Evolutionary conservation across 2,797 vertebrate species (phyloP), one percentile per base, ranked within the genome.

Genomic region (Acanthiza pusilla): DNA sequence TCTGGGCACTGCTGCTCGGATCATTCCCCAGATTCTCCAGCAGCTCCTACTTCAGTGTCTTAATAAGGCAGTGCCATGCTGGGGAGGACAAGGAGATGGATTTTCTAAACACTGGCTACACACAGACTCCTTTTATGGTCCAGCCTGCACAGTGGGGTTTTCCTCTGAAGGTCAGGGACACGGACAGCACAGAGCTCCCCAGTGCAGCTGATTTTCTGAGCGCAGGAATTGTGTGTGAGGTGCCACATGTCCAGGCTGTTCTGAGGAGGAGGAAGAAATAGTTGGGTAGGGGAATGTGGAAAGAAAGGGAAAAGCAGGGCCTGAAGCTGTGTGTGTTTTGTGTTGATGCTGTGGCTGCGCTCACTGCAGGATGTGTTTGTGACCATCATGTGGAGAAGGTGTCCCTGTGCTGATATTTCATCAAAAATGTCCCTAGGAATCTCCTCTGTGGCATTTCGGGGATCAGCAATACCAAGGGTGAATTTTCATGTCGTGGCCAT

Each of bases 121-220:
- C 93, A 91, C 22, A 54, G 83, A 86, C 91, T 90, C 92, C 96
- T 96, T 96, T 93, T 97, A 92, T 91, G 96, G 91, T 82, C n/a
- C 96, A 96, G 90, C 91, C 75, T 87, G 87, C 76, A 38, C 92
- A 77, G 91, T 77, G 81, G 96, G 95, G 89, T 97, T 84, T 97
- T 97, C 94, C 96, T 89, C 77, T 94, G 89, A 96, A 92, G 78
- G 94, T 95, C 81, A 94, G 85, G 5, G 11, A 47, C 65, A 60
- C 0, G 54, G 93, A 80, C 73, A 91, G 90, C 29, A 66, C 74
- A 95, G 71, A 73, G 63, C 85, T 91, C 91, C 92, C 92, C 73
- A 40, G 60, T 82, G 76, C 62, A 80, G 79, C 25, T 63, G 19
- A 2, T 34, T 55, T 86, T 65, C 4, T 71, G 54, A 85, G 80